These are phyloP conservation scores for Punctoribates punctum DNA, from an alignment of 2,888 invertebrate genomes.

Conservation along the genomic window DNA sequence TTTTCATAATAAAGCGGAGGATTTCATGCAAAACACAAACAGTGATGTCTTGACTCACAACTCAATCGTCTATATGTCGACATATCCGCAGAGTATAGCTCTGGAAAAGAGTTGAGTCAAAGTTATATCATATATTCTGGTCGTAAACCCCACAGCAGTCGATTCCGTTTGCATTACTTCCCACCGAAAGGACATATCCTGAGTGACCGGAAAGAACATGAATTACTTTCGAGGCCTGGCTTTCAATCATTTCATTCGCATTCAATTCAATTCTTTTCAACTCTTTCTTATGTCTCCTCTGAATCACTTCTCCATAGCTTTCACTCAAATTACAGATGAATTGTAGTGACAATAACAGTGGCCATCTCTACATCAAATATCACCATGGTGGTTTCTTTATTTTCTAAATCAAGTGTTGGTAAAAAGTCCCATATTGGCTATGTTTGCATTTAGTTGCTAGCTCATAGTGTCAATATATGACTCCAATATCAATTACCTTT, in stretches of 20 bases:
- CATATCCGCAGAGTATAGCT: conserved; percentile 29
- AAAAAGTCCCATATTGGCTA: too few species aligned
- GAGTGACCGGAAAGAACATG: conserved; percentile 37
- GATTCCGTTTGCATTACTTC: conserved; percentile 30
- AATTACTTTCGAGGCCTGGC: conserved; percentile 1
- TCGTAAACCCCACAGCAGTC: conserved; percentile 13
- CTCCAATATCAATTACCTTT: too few species aligned
- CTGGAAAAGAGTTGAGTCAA: conserved; percentile 24
- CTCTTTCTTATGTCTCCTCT: conserved; percentile 31
- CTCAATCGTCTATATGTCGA: neutral
- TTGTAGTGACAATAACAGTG: too few species aligned
- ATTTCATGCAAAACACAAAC: conserved; percentile 32
- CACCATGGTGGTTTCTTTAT: too few species aligned
- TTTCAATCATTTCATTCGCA: neutral
- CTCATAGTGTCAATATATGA: too few species aligned
- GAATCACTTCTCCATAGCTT: neutral
- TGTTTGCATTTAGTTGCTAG: too few species aligned
- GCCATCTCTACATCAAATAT: too few species aligned
- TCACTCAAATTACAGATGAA: neutral
- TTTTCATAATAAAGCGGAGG: conserved; percentile 35
- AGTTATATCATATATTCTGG: conserved; percentile 17
- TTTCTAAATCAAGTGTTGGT: too few species aligned
- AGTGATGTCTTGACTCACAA: conserved; percentile 17
- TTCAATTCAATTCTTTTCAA: neutral
- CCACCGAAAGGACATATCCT: conserved; percentile 24